These are phyloP conservation scores for Sebastes jordani DNA, from an alignment of 2,797 vertebrate species.

Conservation along the genomic window DNA sequence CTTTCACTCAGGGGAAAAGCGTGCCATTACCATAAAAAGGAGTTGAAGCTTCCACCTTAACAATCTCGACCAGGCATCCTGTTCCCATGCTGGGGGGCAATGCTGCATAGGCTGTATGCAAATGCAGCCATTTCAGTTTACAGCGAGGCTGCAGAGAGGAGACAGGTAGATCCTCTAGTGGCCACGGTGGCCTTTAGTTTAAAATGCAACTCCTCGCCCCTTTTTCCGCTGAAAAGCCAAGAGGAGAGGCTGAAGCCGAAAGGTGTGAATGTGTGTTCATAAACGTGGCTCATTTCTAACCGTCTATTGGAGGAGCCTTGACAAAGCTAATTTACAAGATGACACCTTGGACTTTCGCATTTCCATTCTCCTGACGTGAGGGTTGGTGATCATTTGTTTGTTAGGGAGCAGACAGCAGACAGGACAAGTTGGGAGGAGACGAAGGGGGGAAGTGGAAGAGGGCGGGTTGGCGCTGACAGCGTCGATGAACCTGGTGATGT, in stretches of 20 bases:
- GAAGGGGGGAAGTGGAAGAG: conserved; percentile 9
- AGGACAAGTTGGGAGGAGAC: conserved; percentile 51
- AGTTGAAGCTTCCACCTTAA: conserved; percentile 56
- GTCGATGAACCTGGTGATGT: conserved; percentile 63
- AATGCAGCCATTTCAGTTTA: conserved; percentile 66
- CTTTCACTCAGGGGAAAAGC: conserved; percentile 34
- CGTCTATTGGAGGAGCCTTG: not conserved
- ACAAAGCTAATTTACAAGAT: conserved; percentile 39
- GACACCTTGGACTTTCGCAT: conserved; percentile 35
- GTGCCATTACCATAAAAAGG: conserved; percentile 62
- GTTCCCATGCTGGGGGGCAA: conserved; percentile 34
- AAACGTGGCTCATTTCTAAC: not conserved
- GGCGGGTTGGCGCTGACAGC: conserved; percentile 19
- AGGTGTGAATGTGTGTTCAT: not conserved
- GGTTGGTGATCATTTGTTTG: conserved; percentile 78
- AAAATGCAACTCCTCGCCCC: conserved; percentile 43
- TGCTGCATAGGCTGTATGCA: conserved; percentile 65
- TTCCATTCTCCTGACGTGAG: conserved; percentile 30
- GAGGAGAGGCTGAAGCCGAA: not conserved
- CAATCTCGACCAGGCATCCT: conserved; percentile 43
- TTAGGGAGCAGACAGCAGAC: conserved; percentile 59
- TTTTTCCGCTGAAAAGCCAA: conserved; percentile 9
- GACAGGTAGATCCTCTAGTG: conserved; percentile 51
- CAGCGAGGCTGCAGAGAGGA: conserved; percentile 39
- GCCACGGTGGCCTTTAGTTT: conserved; percentile 56